Percentiles rank a stretch among this genome's conserved stretches.
phyloP scores from a whole-genome alignment of 2,888 invertebrate species.

The Liodrosophila aerea region DNA sequence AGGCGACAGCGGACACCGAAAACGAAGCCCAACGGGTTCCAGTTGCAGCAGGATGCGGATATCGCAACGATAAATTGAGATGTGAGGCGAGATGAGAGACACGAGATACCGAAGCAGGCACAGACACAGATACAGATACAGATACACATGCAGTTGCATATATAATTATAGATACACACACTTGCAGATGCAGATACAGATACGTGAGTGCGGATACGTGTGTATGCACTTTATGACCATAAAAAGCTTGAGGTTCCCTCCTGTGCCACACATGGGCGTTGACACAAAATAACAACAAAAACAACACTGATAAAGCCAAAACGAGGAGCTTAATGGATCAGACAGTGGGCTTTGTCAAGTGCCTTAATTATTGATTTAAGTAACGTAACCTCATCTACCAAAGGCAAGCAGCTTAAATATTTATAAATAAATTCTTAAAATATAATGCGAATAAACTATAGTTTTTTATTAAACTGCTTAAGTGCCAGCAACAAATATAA shows the following conservation, averaged over 20 bases:
- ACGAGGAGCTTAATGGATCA: constrained; percentile 38
- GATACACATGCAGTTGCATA: constrained; percentile 12
- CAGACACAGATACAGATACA: constrained; percentile 15
- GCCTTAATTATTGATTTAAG: constrained; percentile 56
- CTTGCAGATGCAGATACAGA: constrained; percentile 2
- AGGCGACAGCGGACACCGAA: constrained; percentile 18
- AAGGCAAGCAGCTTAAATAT: too few relatives aligned
- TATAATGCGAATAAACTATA: too few relatives aligned
- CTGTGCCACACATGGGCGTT: constrained; percentile 28
- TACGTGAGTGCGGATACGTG: constrained; percentile 20
- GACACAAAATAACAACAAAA: constrained; percentile 34
- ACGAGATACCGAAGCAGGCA: constrained; percentile 2
- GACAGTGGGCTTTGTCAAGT: constrained; percentile 26
- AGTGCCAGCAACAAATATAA: too few relatives aligned
- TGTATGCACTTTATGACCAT: constrained; percentile 46
- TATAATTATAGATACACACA: constrained; percentile 5
- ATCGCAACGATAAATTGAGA: constrained; percentile 31
- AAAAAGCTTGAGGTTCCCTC: constrained; percentile 42
- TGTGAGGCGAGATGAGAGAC: too few relatives aligned
- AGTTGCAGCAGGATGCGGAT: constrained; percentile 30
- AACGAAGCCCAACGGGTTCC: background rate
- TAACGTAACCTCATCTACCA: background rate
- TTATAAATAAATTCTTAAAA: too few relatives aligned
- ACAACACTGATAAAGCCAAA: constrained; percentile 3
- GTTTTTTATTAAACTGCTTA: too few relatives aligned